Conservation (phyloP, 2,113 vertebrate species). For the Oxyura jamaicensis region DNA sequence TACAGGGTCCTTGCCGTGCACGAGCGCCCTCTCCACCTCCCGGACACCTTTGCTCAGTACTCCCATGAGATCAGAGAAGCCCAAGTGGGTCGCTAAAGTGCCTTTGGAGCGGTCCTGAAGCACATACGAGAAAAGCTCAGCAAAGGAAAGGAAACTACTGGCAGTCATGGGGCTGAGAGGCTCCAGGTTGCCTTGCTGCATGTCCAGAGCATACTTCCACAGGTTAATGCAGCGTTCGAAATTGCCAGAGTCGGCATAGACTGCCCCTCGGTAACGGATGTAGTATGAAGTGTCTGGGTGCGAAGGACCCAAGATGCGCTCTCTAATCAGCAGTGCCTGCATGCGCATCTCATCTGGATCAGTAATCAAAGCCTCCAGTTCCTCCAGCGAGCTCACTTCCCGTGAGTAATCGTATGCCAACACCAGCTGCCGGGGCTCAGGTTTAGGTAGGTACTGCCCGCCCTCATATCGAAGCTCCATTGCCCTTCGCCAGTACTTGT, state of each 20-base stretch:
- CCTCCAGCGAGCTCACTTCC: slow-evolving; percentile 85
- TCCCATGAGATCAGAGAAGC: slow-evolving; percentile 92
- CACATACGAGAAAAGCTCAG: slow-evolving; percentile 94
- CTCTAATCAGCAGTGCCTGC: slow-evolving; percentile 91
- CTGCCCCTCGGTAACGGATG: slow-evolving; percentile 93
- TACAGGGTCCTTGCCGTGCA: slow-evolving; percentile 83
- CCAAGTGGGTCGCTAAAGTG: slow-evolving; percentile 84
- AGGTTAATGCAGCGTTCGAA: slow-evolving; percentile 93
- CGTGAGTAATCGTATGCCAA: slow-evolving; percentile 89
- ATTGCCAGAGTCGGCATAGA: slow-evolving; percentile 93
- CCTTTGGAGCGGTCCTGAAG: slow-evolving; percentile 94
- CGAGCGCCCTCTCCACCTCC: slow-evolving; percentile 91
- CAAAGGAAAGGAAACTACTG: slow-evolving; percentile 95
- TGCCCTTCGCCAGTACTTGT: slow-evolving; percentile 91
- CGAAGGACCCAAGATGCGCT: slow-evolving; percentile 92
- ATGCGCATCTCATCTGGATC: slow-evolving; percentile 96
- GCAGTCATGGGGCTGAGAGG: slow-evolving; percentile 96
- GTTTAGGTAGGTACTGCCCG: slow-evolving; percentile 79
- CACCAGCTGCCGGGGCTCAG: slow-evolving; percentile 84
- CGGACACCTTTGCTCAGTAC: slow-evolving; percentile 92
- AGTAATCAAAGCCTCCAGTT: slow-evolving; percentile 91
- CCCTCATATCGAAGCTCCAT: slow-evolving; percentile 91
- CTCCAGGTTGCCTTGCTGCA: slow-evolving; percentile 95
- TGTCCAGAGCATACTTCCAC: slow-evolving; percentile 95
- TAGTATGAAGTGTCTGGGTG: slow-evolving; percentile 97